A percentile compares a stretch with the other conserved stretches of the same genome.
Conservation (phyloP, 2,113 vertebrate genomes). For the Haemorhous mexicanus region DNA sequence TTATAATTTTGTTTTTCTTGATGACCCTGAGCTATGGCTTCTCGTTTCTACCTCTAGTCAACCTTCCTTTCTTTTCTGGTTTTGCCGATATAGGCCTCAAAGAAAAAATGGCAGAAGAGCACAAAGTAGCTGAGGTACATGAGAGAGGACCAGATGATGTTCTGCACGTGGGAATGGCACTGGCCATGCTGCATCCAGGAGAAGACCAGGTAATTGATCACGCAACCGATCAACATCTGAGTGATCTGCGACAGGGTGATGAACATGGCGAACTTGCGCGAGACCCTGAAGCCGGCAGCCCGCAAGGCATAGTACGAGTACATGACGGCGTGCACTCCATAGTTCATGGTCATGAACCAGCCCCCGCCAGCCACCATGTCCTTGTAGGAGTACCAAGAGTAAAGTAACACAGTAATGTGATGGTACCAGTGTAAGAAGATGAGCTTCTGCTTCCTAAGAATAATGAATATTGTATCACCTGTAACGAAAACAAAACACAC, state of each 20-base stretch:
- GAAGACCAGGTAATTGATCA: conserved; percentile 97
- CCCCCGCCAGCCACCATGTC: conserved; percentile 99
- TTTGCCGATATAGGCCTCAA: conserved; percentile 92
- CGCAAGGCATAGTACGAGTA: conserved; percentile 97
- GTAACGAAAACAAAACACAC: conserved; percentile 19
- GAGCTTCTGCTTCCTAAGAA: conserved; percentile 98
- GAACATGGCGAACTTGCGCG: conserved; percentile 98
- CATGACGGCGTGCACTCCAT: conserved; percentile 95
- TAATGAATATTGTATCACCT: conserved; percentile 98
- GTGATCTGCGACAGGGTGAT: conserved; percentile 98
- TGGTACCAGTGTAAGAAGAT: conserved; percentile 99
- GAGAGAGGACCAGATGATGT: conserved; percentile 98
- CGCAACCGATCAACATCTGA: conserved; percentile 96
- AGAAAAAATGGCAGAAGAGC: conserved; percentile 98
- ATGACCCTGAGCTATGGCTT: conserved; percentile 83
- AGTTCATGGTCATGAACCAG: conserved; percentile 99
- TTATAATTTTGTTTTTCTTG: conserved; percentile 72
- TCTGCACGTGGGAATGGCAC: conserved; percentile 94
- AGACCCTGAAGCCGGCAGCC: conserved; percentile 93
- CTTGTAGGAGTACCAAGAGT: conserved; percentile 99
- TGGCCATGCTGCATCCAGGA: conserved; percentile 98
- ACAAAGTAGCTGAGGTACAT: conserved; percentile 99
- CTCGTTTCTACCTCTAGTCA: conserved; percentile 65
- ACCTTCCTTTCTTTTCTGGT: conserved; percentile 74
- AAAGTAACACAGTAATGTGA: conserved; percentile 98